These are phyloP conservation scores for Garrulus glandarius DNA, from an alignment of 2,797 vertebrate genomes.

Conservation along the genomic window DNA sequence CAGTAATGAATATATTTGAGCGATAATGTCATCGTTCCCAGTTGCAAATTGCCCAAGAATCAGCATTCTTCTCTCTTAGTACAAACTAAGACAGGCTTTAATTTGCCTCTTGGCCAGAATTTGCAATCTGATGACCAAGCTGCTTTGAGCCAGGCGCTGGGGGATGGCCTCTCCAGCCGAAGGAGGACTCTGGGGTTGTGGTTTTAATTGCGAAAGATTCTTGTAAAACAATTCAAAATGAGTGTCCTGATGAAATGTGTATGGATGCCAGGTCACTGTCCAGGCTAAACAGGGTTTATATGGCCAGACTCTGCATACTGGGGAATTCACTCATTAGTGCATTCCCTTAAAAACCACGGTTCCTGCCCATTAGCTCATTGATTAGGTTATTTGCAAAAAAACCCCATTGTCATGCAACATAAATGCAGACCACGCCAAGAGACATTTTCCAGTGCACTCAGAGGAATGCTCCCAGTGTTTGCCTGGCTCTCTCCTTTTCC, in stretches of 20 bases:
- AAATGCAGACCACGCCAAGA: background rate
- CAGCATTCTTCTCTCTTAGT: background rate
- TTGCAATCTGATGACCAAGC: conserved; percentile 13
- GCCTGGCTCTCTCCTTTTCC: background rate
- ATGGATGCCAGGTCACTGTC: conserved; percentile 9
- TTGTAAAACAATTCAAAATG: conserved; percentile 22
- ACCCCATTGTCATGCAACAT: background rate
- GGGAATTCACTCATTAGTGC: conserved; percentile 38
- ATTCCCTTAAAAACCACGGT: background rate
- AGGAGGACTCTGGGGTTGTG: background rate
- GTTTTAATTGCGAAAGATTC: conserved; percentile 42
- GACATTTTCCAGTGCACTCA: background rate
- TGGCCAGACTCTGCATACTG: background rate
- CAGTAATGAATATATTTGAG: background rate
- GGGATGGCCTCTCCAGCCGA: background rate
- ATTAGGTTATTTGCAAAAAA: background rate
- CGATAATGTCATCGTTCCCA: background rate
- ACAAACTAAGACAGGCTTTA: background rate
- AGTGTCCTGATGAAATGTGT: conserved; percentile 1
- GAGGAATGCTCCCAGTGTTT: background rate
- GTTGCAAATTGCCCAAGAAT: background rate
- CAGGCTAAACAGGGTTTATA: background rate
- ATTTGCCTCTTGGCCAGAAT: background rate
- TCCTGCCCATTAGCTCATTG: conserved; percentile 24
- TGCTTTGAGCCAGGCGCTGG: background rate